Base-by-base conservation (phyloP, 2,888 invertebrate genomes). In the Elmis aenea region DNA sequence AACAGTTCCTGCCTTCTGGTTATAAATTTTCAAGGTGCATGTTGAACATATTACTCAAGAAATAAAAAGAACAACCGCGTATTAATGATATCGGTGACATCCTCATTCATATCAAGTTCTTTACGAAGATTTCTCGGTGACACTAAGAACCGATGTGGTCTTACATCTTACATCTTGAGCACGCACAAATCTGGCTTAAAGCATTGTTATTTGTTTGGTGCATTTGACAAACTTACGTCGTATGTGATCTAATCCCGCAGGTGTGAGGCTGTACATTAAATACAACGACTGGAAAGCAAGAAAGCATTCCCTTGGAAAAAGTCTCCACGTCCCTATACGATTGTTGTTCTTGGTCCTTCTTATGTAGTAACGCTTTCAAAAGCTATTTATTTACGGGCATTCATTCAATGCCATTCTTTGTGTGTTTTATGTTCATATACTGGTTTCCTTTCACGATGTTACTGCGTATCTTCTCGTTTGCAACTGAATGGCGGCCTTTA, bases 401-500 rank as follows among this genome's bases (percentile, higher is more conserved):
- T n/a, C n/a, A n/a, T n/a, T n/a, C n/a, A n/a, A n/a, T n/a, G n/a
- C n/a, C n/a, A n/a, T n/a, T n/a, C n/a, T n/a, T n/a, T n/a, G n/a
- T n/a, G n/a, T n/a, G n/a, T n/a, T n/a, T n/a, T n/a, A n/a, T n/a
- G n/a, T n/a, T n/a, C n/a, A n/a, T n/a, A n/a, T n/a, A n/a, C n/a
- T n/a, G n/a, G n/a, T n/a, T n/a, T 37, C 35, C 36, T 39, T 42
- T 39, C 33, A 46, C 29, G 33, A 30, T 26, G 41, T 33, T 32
- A 37, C 36, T 34, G 35, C 33, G 38, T 24, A 31, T 33, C 27
- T 30, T 22, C 33, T 29, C 22, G 42, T 42, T 42, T 45, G 38
- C 45, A 45, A 42, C 26, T 38, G 38, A 45, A 45, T 42, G 34
- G 38, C n/a, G n/a, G n/a, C n/a, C n/a, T n/a, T n/a, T n/a, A n/a